Conservation (phyloP, 2,888 invertebrate species). For the Hirtodrosophila trivittata region DNA sequence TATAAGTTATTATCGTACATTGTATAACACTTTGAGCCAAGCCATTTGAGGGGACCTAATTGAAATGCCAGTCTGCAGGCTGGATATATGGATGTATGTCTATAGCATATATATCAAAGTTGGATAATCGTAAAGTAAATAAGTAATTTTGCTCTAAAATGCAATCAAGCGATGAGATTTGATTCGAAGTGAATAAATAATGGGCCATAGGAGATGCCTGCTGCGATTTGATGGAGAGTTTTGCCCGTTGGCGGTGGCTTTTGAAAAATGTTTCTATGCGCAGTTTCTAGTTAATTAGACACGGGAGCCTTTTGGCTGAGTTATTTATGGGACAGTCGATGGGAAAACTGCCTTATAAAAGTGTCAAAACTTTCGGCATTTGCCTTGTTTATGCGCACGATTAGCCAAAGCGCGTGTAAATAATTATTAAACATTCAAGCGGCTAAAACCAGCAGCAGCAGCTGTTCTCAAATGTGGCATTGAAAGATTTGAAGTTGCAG, state of each 20-base stretch:
- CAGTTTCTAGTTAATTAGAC: constrained; percentile 64
- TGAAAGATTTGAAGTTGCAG: neutral
- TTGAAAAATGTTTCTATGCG: constrained; percentile 52
- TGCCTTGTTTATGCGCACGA: constrained; percentile 68
- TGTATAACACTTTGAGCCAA: neutral
- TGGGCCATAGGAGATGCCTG: constrained; percentile 41
- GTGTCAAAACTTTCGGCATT: constrained; percentile 71
- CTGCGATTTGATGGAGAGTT: constrained; percentile 29
- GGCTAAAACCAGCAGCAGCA: neutral
- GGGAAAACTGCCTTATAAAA: constrained; percentile 76
- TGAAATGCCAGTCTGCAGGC: constrained; percentile 24
- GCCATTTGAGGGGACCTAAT: constrained; percentile 11
- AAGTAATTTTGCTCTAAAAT: constrained; percentile 46
- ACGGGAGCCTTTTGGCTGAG: constrained; percentile 70
- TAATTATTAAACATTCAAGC: constrained; percentile 55
- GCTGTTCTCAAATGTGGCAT: neutral
- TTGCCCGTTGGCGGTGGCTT: constrained; percentile 43
- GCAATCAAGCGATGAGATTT: constrained; percentile 52
- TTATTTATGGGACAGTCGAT: constrained; percentile 74
- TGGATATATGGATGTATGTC: constrained; percentile 6
- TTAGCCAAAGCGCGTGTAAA: constrained; percentile 63
- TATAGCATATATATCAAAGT: neutral
- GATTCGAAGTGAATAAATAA: constrained; percentile 43
- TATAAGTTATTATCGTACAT: constrained; percentile 8
- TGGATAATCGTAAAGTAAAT: constrained; percentile 48